Evolutionary conservation across 2,113 vertebrate species (phyloP).

Genomic region (Semnornis frantzii): DNA sequence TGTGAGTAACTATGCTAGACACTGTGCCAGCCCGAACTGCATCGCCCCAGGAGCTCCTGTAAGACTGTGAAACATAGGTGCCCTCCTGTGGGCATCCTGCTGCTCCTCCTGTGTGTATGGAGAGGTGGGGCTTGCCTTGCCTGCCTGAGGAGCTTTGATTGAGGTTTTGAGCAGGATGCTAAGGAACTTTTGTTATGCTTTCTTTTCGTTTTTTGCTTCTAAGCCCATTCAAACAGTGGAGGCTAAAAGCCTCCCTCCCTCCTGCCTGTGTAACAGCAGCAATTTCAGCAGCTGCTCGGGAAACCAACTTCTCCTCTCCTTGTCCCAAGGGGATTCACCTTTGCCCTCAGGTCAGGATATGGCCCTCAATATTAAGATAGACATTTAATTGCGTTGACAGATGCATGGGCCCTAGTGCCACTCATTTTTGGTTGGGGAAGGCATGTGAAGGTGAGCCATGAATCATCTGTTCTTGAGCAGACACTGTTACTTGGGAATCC

Average conservation of each 20-base stretch:
- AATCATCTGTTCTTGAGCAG: neutral
- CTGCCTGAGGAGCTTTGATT: neutral
- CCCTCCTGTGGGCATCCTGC: slow-evolving; percentile 20
- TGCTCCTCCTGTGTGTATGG: neutral
- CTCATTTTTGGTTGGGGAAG: neutral
- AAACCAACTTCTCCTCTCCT: neutral
- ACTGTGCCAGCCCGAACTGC: neutral
- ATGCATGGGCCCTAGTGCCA: rapidly evolving
- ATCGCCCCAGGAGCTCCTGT: neutral
- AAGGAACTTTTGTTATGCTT: neutral
- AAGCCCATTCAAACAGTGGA: neutral
- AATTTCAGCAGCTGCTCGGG: neutral
- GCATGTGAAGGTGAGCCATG: neutral
- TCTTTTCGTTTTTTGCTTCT: neutral
- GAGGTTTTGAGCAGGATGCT: neutral
- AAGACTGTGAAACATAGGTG: neutral
- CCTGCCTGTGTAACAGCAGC: neutral
- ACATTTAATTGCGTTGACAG: neutral
- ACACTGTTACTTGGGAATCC: neutral
- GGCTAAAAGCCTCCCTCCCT: neutral
- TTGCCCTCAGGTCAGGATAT: neutral
- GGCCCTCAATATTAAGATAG: neutral
- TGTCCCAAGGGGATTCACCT: neutral
- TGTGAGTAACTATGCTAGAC: rapidly evolving
- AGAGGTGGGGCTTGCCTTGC: neutral